Evolutionary conservation across 2,113 vertebrate genomes (phyloP), one percentile per base, ranked within the genome.

Genomic region (Microtus montanus): DNA sequence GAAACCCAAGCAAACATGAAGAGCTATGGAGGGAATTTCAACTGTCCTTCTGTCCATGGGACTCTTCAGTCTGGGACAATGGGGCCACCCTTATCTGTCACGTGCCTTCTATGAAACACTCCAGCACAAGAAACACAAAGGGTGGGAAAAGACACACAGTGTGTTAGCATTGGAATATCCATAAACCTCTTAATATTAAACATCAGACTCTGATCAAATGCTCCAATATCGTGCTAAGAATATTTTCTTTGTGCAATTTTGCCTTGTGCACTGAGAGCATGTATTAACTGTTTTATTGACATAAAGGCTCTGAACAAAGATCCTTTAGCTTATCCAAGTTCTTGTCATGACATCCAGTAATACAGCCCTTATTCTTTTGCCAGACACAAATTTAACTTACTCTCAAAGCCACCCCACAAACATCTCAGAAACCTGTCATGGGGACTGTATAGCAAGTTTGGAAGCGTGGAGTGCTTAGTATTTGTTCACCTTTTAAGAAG

Each of bases 241-340:
- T 91, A 86, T 80, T 87, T 49, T 73, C 87, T 91, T 30, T 77
- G 12, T 84, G 70, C 26, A 85, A 44, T 52, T 90, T 79, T 93
- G 44, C 49, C 86, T 85, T 95, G 35, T 83, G 83, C 80, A 15
- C 71, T 20, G 3, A 77, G 5, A 70, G 19, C 41, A 22, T 33
- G 26, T 73, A 52, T 47, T 47, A 84, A 80, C 38, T 94, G 6
- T 52, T 96, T 95, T 66, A 92, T 75, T 83, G 54, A 91, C 17
- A 91, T 15, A 22, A 75, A 61, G 3, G 5, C 73, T n/a, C 30
- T 91, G 7, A 85, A 84, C 87, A 7, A 89, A 91, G 3, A 4
- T 68, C 38, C 35, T 91, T 80, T 71, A 44, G 7, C 66, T 90
- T 83, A 87, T 71, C 30, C 24, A 7, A 70, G 30, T 78, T 64